A percentile compares a stretch with the other conserved stretches of the same genome.
Conservation (phyloP, 2,113 vertebrate species). For the Melanocharis versteri region DNA sequence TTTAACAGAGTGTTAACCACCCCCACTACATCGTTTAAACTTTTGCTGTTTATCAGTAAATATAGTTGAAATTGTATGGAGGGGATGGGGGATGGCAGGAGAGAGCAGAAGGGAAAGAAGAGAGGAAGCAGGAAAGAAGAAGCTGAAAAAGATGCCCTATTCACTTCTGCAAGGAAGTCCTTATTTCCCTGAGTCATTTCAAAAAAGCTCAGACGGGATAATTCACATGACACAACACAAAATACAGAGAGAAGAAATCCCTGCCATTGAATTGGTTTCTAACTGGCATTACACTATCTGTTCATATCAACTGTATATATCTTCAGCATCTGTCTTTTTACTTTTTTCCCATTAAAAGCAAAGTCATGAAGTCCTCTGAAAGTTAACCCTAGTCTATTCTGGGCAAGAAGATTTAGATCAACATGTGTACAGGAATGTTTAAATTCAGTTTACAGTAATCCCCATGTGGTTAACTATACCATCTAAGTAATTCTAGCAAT, state of each 20-base stretch:
- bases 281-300: neutral
- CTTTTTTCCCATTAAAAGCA: neutral
- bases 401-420: neutral
- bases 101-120: neutral
- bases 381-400: neutral
- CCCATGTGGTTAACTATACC: neutral
- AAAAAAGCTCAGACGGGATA: neutral
- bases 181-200: neutral
- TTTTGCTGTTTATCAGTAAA: slow-evolving; percentile 34
- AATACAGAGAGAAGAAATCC: neutral
- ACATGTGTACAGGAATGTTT: neutral
- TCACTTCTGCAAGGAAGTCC: neutral
- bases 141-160: neutral
- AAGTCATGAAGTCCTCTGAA: neutral
- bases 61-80: neutral
- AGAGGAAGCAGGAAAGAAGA: neutral
- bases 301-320: neutral
- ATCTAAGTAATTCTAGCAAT: neutral
- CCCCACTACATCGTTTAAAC: neutral
- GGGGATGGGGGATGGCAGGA: neutral
- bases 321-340: neutral
- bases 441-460: neutral
- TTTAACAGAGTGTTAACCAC: slow-evolving; percentile 22
- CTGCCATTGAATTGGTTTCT: neutral
- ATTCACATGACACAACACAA: neutral